Evolutionary conservation across 2,797 vertebrate species (phyloP), one percentile per base, ranked within the genome.

Genomic region (Arremon brunneinucha): DNA sequence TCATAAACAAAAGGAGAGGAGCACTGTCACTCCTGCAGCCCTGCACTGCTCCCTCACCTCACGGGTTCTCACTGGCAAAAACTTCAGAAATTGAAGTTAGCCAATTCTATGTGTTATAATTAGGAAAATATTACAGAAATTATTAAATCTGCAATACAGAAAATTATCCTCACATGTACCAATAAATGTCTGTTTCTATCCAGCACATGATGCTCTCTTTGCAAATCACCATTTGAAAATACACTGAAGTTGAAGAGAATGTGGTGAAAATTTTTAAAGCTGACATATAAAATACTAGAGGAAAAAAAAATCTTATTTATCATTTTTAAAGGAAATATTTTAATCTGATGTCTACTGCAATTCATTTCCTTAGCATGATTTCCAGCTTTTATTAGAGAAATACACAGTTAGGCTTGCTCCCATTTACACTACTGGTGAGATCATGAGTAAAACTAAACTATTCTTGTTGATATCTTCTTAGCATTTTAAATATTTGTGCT

Each of bases 351-450:
- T 68, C 90, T 86, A 72, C 47, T 90, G 35, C 64, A 79, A 44
- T 78, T 93, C 47, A 44, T 89, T 93, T 83, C 84, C 62, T 94
- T 83, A 68, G 67, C 8, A 4, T 35, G 39, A 71, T 87, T 96
- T 94, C 93, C 92, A 91, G 83, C 78, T 95, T 91, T 93, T 88
- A 87, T 75, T n/a, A 79, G 81, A 89, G 93, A 88, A 96, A 83
- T 56, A 69, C 3, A 47, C 26, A 79, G 68, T 79, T 46, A 88
- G 77, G 12, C 27, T 57, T 57, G 34, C 26, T 83, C 43, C 46
- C 13, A 27, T 28, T 77, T 55, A 74, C 27, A 26, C 22, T 24
- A 17, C n/a, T 2, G 3, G 27, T 46, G 47, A 87, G 56, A 74
- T 72, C 57, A 77, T 8, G 52, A 53, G 30, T 43, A 62, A 69